Percentiles rank a stretch among this genome's conserved stretches.
Evolutionary conservation across 1,140 invertebrate species (phyloP).

Genomic region (Musca domestica): DNA sequence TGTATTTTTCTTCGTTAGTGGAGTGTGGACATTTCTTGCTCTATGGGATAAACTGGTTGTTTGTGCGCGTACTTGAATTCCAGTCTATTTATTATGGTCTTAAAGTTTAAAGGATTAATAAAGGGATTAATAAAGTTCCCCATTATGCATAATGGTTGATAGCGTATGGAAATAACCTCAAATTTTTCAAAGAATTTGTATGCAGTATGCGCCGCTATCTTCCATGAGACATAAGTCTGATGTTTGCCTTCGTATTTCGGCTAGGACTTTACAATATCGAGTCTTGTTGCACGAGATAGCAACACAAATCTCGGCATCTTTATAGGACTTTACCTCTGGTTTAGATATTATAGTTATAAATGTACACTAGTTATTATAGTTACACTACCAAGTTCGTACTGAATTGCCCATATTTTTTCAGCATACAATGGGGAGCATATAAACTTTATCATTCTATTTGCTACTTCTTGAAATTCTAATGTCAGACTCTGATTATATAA

Average conservation of each 20-base stretch:
- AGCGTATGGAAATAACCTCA: slow-evolving; percentile 30
- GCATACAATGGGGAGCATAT: too few relatives aligned
- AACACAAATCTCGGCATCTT: too few relatives aligned
- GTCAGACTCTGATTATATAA: too few relatives aligned
- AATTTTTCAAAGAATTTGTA: slow-evolving; percentile 32
- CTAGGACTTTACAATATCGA: slow-evolving; percentile 30
- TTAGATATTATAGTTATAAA: too few relatives aligned
- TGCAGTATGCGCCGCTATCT: slow-evolving; percentile 22
- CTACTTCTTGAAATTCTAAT: too few relatives aligned
- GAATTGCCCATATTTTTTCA: too few relatives aligned
- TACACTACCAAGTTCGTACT: too few relatives aligned
- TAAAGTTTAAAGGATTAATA: slow-evolving; percentile 32
- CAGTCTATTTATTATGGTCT: slow-evolving; percentile 27
- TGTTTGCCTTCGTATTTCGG: slow-evolving; percentile 29
- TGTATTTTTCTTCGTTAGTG: slow-evolving; percentile 21
- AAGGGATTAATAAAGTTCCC: slow-evolving; percentile 34
- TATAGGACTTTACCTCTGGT: too few relatives aligned
- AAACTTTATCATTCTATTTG: too few relatives aligned
- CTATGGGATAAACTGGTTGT: slow-evolving; percentile 28
- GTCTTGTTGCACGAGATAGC: slow-evolving; percentile 25
- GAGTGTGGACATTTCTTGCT: slow-evolving; percentile 28
- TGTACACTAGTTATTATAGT: too few relatives aligned
- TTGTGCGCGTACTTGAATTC: slow-evolving; percentile 31
- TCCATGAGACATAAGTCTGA: slow-evolving; percentile 31
- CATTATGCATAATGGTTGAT: slow-evolving; percentile 14